Evolutionary conservation across 2,888 invertebrate genomes (phyloP), one percentile per base, ranked within the genome.

Genomic region (Pterobdella sp.): DNA sequence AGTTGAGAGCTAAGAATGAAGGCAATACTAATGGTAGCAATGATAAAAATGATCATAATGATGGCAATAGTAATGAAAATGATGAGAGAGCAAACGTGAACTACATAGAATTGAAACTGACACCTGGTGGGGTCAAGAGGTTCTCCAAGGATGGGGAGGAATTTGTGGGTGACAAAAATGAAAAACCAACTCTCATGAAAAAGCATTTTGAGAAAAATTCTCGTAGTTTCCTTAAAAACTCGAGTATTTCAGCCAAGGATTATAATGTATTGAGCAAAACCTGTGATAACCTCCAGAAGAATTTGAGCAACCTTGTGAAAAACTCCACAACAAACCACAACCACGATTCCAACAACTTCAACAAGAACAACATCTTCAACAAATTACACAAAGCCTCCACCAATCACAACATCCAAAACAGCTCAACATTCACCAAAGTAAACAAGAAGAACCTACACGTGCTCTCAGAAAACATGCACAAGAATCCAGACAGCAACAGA

Each of bases 291-390:
- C 14, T 49, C 52, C 14, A 49, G 14, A 18, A n/a, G 14, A 49
- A n/a, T 49, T 49, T 49, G 52, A 49, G 14, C 52, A 49, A 49
- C 52, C 14, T 14, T n/a, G n/a, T 10, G 10, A 63, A 7, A 26
- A 26, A 7, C 10, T 63, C 26, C 63, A 63, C 26, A 26, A 63
- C 63, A 22, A 63, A 63, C 63, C 10, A n/a, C 63, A 63, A 63
- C 63, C 7, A 63, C 63, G 7, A 29, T 63, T 63, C 7, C 63
- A 63, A 63, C 63, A 63, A 63, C 63, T 63, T 14, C 26, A 63
- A 22, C 63, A 14, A 22, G 14, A 63, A 63, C 63, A 63, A 29
- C 31, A 63, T 14, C 63, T 14, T 7, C 63, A 63, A 7, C 63
- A 7, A 14, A 63, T 7, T 63, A 14, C n/a, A 14, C 63, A 63